Conservation (phyloP, 2,797 vertebrate genomes). For the Astyanax mexicanus region DNA sequence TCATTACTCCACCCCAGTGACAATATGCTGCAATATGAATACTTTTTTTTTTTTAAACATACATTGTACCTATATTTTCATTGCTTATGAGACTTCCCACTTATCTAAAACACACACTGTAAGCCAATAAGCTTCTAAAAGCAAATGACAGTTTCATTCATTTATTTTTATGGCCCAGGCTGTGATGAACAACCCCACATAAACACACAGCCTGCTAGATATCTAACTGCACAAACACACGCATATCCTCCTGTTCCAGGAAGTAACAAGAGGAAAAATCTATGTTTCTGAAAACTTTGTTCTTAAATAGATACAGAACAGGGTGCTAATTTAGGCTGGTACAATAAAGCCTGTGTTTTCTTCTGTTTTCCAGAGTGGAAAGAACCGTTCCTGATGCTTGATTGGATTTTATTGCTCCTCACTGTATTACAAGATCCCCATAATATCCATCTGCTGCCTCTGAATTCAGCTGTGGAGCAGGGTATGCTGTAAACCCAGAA, state of each 20-base stretch:
- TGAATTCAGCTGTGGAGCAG: constrained; percentile 15
- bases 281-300: constrained; percentile 7
- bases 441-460: constrained; percentile 1
- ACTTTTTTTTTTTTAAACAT: too few species aligned
- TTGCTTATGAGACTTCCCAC: too few species aligned
- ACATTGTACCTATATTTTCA: too few species aligned
- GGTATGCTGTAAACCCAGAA: too few species aligned
- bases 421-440: background rate
- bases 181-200: constrained; percentile 29
- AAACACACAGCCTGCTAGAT: constrained; percentile 31
- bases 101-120: too few species aligned
- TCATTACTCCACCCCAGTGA: too few species aligned
- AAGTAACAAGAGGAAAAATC: constrained; percentile 28
- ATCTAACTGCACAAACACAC: constrained; percentile 36
- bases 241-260: constrained; percentile 13
- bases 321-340: constrained; percentile 19
- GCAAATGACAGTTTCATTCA: constrained; percentile 3
- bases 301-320: constrained; percentile 30
- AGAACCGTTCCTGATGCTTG: constrained; percentile 17
- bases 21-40: too few species aligned
- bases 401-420: constrained; percentile 17
- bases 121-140: constrained; percentile 27
- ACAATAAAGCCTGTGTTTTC: constrained; percentile 3
- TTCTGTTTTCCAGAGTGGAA: constrained; percentile 6
- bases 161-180: constrained; percentile 23